Evolutionary conservation across 2,888 invertebrate species (phyloP), one percentile per base, ranked within the genome.

Genomic region (Hymenopus coronatus): DNA sequence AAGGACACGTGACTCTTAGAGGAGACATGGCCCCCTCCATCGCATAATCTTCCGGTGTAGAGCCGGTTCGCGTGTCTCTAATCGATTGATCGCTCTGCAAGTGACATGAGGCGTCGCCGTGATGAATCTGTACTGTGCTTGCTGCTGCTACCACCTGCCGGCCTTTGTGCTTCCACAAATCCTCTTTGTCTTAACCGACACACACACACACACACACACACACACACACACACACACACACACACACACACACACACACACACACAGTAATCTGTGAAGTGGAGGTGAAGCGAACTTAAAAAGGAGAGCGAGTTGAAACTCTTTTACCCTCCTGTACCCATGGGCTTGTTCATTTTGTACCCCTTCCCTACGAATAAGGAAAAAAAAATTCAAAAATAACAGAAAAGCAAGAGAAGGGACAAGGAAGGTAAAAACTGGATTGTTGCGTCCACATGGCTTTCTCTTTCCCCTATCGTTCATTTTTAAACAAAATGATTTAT

Each of bases 71-170:
- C 86, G 86, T 86, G 86, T 86, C 54, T 81, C 28, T 86, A 86
- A 86, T 86, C 86, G 86, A 86, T 86, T 86, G 86, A 86, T 86
- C 86, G 86, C 81, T 70, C 86, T 86, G 86, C 86, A 30, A 15
- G 85, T 54, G 84, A 85, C 54, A 85, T 85, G 85, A 85, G 40
- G 85, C 85, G 85, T 86, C 86, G 28, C 70, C 28, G 27, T 86
- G 86, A 86, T 86, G 86, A 86, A 86, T 86, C 86, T 86, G 85
- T 40, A 15, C 28, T 83, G 83, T 27, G 46, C 46, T 46, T 54
- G 20, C 54, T 54, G 20, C 54, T 70, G 15, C 54, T 70, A 70
- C 54, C 54, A 70, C 54, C 54, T 70, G 54, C 20, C 54, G 54
- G 25, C 54, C 54, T 70, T 70, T 70, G 54, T 70, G 15, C 20